phyloP scores from a whole-genome alignment of 1,140 invertebrate species.

The Platyura marginata region DNA sequence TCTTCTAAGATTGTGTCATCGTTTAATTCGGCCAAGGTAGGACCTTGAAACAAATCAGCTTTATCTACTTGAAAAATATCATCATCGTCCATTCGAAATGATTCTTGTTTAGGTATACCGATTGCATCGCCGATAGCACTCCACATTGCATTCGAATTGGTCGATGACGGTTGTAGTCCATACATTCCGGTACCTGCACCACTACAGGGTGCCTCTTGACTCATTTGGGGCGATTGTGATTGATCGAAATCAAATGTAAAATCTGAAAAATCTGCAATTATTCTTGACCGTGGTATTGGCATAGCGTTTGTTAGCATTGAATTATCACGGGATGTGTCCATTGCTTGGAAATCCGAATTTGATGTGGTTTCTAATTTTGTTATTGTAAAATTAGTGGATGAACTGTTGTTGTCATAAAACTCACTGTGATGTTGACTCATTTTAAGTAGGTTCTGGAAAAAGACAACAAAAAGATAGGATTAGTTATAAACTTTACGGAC shows the following conservation, averaged over 20 bases:
- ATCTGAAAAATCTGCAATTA: slow-evolving; percentile 15
- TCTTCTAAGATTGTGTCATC: slow-evolving; percentile 63
- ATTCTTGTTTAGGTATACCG: slow-evolving; percentile 32
- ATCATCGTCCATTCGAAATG: slow-evolving; percentile 65
- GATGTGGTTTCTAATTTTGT: not conserved
- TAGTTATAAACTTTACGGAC: no score
- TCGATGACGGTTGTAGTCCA: slow-evolving; percentile 14
- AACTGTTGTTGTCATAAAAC: not conserved
- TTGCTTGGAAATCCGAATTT: not conserved
- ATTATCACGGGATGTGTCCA: not conserved
- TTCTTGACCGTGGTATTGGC: not conserved
- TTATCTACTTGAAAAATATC: slow-evolving; percentile 82
- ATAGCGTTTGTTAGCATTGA: not conserved
- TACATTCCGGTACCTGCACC: not conserved
- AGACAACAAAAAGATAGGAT: not conserved
- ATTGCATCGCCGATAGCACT: slow-evolving; percentile 22
- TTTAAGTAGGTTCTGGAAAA: not conserved
- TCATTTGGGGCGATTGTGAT: slow-evolving; percentile 18
- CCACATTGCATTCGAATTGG: slow-evolving; percentile 23
- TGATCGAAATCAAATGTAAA: slow-evolving; percentile 18
- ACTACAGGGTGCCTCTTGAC: slow-evolving; percentile 16
- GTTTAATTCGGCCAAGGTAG: slow-evolving; percentile 71
- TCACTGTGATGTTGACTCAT: not conserved
- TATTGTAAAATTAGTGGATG: not conserved
- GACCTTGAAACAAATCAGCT: slow-evolving; percentile 60